Evolutionary conservation across 2,797 vertebrate species (phyloP).

Genomic region (Lacerta viridis): DNA sequence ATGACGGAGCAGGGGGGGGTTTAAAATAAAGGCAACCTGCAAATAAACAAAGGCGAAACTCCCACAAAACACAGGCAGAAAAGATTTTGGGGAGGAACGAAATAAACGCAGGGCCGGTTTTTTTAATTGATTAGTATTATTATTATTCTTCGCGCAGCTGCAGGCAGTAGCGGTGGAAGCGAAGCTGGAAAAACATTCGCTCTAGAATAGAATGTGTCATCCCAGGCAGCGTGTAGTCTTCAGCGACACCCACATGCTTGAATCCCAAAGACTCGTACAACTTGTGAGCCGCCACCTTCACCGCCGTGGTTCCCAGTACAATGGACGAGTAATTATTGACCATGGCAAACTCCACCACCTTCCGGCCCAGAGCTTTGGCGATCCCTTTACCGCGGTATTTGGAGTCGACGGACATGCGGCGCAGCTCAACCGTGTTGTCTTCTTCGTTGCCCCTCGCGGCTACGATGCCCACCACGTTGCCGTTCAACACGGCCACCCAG

Average conservation of each 20-base stretch:
- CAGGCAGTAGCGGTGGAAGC: constrained; percentile 97
- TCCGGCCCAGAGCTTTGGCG: constrained; percentile 95
- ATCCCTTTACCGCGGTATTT: constrained; percentile 97
- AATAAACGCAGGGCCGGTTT: constrained; percentile 40
- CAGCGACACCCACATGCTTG: constrained; percentile 90
- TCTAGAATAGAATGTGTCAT: constrained; percentile 94
- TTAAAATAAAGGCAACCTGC: constrained; percentile 35
- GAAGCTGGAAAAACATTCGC: constrained; percentile 99
- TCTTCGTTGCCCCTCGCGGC: constrained; percentile 92
- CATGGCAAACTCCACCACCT: constrained; percentile 96
- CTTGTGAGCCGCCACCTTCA: constrained; percentile 98
- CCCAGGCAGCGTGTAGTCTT: constrained; percentile 93
- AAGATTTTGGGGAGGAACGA: constrained; percentile 70
- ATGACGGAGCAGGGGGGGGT: constrained; percentile 23
- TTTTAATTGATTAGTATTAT: background rate
- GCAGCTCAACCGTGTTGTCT: constrained; percentile 94
- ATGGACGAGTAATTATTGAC: constrained; percentile 95
- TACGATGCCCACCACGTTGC: constrained; percentile 96
- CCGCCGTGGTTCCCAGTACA: constrained; percentile 95
- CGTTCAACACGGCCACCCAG: constrained; percentile 97
- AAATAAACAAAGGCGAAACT: constrained; percentile 68
- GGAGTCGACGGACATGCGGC: constrained; percentile 98
- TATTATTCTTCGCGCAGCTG: constrained; percentile 97
- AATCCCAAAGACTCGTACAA: constrained; percentile 99
- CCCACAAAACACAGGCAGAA: constrained; percentile 81